Conservation (phyloP, 2,113 vertebrate genomes). For the Parotia lawesii region DNA sequence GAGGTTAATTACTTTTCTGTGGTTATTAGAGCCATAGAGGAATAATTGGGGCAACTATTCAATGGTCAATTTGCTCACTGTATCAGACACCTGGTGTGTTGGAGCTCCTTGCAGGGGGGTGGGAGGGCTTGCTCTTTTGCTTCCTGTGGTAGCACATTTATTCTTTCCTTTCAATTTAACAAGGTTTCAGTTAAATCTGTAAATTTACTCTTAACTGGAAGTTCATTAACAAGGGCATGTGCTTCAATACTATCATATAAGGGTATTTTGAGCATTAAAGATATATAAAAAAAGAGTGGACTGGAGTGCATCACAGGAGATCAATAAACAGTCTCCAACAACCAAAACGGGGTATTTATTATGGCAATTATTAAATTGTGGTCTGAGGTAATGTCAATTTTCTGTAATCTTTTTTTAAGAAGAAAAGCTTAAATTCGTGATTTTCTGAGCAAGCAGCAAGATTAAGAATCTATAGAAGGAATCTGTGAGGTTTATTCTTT, state of each 20-base stretch:
- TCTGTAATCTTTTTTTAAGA: neutral
- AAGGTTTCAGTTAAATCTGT: neutral
- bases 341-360: neutral
- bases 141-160: neutral
- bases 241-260: neutral
- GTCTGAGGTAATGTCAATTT: neutral
- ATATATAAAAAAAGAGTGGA: neutral
- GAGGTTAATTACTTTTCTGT: conserved; percentile 10
- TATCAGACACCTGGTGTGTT: neutral
- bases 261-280: neutral
- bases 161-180: neutral
- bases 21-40: neutral
- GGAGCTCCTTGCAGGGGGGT: rapidly evolving
- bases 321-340: neutral
- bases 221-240: neutral
- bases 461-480: neutral
- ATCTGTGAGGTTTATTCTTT: neutral
- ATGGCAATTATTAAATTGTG: neutral
- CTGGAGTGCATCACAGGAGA: neutral
- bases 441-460: neutral
- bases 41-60: neutral
- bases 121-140: neutral
- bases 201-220: conserved; percentile 25
- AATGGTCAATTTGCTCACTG: neutral
- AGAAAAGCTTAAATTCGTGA: neutral